Evolutionary conservation across 2,888 invertebrate genomes (phyloP).

Genomic region (Epinotia bilunana): DNA sequence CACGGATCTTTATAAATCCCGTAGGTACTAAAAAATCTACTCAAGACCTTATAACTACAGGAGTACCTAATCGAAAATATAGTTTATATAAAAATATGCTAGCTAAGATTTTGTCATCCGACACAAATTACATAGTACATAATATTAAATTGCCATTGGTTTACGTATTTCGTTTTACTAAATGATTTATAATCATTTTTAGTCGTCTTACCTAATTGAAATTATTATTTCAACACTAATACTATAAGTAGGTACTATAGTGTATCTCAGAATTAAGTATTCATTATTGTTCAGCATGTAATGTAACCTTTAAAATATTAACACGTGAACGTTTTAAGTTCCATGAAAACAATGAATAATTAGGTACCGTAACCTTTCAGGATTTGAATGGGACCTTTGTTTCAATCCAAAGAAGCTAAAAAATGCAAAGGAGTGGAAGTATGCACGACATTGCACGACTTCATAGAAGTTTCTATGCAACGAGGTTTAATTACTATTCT

Average conservation of each 20-base stretch:
- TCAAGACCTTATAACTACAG: conserved; percentile 24
- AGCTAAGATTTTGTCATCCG: conserved; percentile 30
- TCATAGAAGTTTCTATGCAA: too few species aligned
- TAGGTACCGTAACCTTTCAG: too few species aligned
- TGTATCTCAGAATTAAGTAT: neutral
- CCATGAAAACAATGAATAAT: too few species aligned
- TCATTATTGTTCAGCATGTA: too few species aligned
- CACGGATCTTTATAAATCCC: neutral
- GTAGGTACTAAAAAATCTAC: conserved; percentile 4
- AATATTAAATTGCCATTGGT: conserved; percentile 34
- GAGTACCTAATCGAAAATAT: conserved; percentile 29
- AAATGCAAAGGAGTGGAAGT: too few species aligned
- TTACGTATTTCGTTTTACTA: conserved; percentile 41
- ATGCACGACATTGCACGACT: too few species aligned
- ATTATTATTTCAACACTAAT: conserved; percentile 8
- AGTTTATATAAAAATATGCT: conserved; percentile 41
- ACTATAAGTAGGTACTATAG: neutral
- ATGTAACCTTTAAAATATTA: too few species aligned
- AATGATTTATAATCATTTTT: conserved; percentile 42
- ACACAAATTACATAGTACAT: conserved; percentile 28
- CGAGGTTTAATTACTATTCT: too few species aligned
- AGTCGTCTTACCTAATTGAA: neutral
- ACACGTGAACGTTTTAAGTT: too few species aligned
- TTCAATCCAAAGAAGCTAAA: too few species aligned
- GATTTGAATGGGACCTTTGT: too few species aligned